Conservation (phyloP, 2,888 invertebrate genomes). For the Sceliomorpha sp. region DNA sequence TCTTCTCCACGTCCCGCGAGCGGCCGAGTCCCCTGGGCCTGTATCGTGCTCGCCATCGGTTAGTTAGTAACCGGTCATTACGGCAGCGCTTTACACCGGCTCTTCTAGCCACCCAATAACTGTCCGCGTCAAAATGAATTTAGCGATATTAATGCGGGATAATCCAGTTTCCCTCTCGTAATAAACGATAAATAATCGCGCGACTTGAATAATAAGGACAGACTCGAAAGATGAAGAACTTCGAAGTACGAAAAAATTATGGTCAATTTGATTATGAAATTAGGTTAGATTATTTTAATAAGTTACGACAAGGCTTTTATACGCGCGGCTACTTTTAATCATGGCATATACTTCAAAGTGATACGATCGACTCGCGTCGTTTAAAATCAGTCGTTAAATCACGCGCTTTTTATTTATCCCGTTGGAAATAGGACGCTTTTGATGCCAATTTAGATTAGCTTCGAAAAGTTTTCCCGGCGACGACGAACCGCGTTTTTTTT, state of each 20-base stretch:
- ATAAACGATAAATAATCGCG: constrained; percentile 58
- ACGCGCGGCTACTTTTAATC: neutral
- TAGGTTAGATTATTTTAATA: constrained; percentile 21
- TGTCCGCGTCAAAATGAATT: constrained; percentile 68
- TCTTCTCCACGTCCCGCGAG: constrained; percentile 7
- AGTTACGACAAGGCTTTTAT: too few relatives aligned
- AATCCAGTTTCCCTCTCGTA: constrained; percentile 53
- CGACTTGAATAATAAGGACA: constrained; percentile 49
- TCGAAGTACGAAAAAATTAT: constrained; percentile 14
- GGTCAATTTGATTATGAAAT: constrained; percentile 43
- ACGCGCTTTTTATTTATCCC: too few relatives aligned
- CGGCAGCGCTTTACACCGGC: constrained; percentile 70
- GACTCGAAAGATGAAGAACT: constrained; percentile 12
- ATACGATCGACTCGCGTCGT: too few relatives aligned
- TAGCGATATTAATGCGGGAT: constrained; percentile 60
- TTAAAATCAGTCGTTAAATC: too few relatives aligned
- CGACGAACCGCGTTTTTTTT: too few relatives aligned
- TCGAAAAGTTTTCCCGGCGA: too few relatives aligned
- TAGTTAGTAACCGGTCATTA: constrained; percentile 72
- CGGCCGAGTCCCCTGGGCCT: constrained; percentile 15
- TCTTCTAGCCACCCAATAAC: constrained; percentile 73
- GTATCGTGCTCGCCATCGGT: constrained; percentile 59
- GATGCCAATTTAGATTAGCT: too few relatives aligned
- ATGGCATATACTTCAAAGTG: too few relatives aligned
- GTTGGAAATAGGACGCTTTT: too few relatives aligned